Base-by-base conservation (phyloP, 2,113 vertebrate species). In the Glaucomys volans region DNA sequence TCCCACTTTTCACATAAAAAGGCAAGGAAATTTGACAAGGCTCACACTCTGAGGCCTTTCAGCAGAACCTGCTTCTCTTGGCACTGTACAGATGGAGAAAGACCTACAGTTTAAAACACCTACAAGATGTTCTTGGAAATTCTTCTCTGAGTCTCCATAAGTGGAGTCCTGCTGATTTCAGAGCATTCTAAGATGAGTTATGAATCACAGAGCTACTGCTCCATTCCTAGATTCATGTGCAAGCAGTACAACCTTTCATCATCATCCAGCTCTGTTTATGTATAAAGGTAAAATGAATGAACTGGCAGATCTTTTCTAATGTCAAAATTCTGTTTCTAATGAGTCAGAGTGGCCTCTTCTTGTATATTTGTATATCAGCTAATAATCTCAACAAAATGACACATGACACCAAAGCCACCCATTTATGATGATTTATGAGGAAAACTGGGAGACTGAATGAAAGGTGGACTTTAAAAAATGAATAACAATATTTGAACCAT, bases 91-190 rank as follows among this genome's bases (percentile, higher is more conserved):
- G 20, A 93, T 4, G 7, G 4, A 79, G 32, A 47, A 50, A 91
- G 22, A 16, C 28, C 30, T 44, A 4, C 0, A 12, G 52, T n/a
- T 87, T 59, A 8, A 22, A 84, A 74, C 12, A 57, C 22, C 9
- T 20, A 59, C 5, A 22, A 88, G 37, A 69, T 10, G 4, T 40
- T 79, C 82, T 86, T 86, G 69, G 47, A 90, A 91, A 91, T 69
- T 37, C 47, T 81, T 91, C 64, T 94, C 40, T 75, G 37, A 89
- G 18, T 75, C 26, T 82, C 37, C 66, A 24, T 50, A 94, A 89
- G 47, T 32, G 37, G 52, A 95, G 12, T 42, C 80, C 2, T 40
- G 18, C 10, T 57, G 67, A 64, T 37, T 81, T 54, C 83, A 82
- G 47, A 35, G 32, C 75, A 10, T 42, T 96, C 35, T 20, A 52